Evolutionary conservation across 30 jellyfish, hydroid and myxozoan species (phyloP).

Genomic region (Aurelia sp.): DNA sequence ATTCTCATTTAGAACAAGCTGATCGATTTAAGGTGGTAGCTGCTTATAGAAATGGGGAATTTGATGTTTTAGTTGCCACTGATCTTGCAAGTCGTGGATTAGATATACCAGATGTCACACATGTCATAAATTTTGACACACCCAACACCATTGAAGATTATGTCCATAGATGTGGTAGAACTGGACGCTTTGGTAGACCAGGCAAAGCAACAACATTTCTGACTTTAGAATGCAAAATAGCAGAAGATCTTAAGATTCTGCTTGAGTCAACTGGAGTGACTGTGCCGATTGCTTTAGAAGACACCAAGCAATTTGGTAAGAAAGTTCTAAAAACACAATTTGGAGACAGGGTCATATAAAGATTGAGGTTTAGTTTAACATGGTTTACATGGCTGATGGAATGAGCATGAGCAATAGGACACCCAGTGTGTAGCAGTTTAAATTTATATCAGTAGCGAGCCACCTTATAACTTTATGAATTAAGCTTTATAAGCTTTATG

Average conservation of each 20-base stretch:
- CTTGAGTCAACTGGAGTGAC: slow-evolving; percentile 66
- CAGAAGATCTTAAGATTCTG: slow-evolving; percentile 75
- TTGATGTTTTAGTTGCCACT: slow-evolving; percentile 94
- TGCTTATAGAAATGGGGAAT: slow-evolving; percentile 56
- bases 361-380: too few species aligned
- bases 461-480: too few species aligned
- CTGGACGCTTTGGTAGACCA: slow-evolving; percentile 93
- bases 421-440: too few species aligned
- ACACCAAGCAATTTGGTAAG: slow-evolving; percentile 86
- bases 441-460: too few species aligned
- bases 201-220: slow-evolving; percentile 91
- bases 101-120: slow-evolving; percentile 85
- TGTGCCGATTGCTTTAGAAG: slow-evolving; percentile 79
- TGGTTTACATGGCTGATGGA: too few species aligned
- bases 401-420: too few species aligned
- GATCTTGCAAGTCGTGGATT: slow-evolving; percentile 95
- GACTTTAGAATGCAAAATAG: slow-evolving; percentile 88
- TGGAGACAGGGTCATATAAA: slow-evolving; percentile 81
- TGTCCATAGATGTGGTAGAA: slow-evolving; percentile 95
- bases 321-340: slow-evolving; percentile 78
- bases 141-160: slow-evolving; percentile 90
- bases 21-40: slow-evolving; percentile 58
- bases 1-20: slow-evolving; percentile 71
- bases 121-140: slow-evolving; percentile 84
- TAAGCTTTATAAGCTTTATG: too few species aligned